Evolutionary conservation across 2,113 vertebrate species (phyloP).

Genomic region (Corapipo altera): DNA sequence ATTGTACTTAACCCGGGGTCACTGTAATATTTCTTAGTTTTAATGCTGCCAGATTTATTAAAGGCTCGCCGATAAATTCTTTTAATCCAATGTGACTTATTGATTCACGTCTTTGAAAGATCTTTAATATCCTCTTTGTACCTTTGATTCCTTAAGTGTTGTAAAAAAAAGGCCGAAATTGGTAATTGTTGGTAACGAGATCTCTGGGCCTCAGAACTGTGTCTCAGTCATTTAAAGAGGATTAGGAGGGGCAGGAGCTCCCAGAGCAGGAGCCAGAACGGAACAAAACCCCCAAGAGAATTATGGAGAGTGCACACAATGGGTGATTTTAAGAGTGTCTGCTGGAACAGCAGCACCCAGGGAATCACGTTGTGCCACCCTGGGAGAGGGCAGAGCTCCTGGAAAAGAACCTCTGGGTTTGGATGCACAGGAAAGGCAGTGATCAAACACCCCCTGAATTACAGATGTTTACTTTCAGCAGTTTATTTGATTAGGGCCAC

Average conservation of each 20-base stretch:
- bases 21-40: slow-evolving; percentile 41
- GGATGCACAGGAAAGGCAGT: slow-evolving; percentile 41
- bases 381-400: slow-evolving; percentile 62
- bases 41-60: slow-evolving; percentile 43
- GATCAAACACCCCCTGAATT: slow-evolving; percentile 66
- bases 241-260: slow-evolving; percentile 78
- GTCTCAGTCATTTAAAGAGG: slow-evolving; percentile 77
- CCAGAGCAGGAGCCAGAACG: slow-evolving; percentile 71
- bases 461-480: slow-evolving; percentile 72
- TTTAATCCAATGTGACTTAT: slow-evolving; percentile 53
- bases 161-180: slow-evolving; percentile 70
- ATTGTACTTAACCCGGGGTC: slow-evolving; percentile 42
- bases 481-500: slow-evolving; percentile 61
- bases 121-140: slow-evolving; percentile 52
- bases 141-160: slow-evolving; percentile 69
- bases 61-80: slow-evolving; percentile 48
- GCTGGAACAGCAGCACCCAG: slow-evolving; percentile 75
- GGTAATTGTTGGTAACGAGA: slow-evolving; percentile 73
- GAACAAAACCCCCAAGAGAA: slow-evolving; percentile 82
- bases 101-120: slow-evolving; percentile 50
- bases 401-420: slow-evolving; percentile 46
- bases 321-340: slow-evolving; percentile 80
- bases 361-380: slow-evolving; percentile 49
- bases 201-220: slow-evolving; percentile 67
- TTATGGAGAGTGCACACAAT: slow-evolving; percentile 83